Conservation (phyloP, 1,140 invertebrate species). For the Penaeus chinensis region DNA sequence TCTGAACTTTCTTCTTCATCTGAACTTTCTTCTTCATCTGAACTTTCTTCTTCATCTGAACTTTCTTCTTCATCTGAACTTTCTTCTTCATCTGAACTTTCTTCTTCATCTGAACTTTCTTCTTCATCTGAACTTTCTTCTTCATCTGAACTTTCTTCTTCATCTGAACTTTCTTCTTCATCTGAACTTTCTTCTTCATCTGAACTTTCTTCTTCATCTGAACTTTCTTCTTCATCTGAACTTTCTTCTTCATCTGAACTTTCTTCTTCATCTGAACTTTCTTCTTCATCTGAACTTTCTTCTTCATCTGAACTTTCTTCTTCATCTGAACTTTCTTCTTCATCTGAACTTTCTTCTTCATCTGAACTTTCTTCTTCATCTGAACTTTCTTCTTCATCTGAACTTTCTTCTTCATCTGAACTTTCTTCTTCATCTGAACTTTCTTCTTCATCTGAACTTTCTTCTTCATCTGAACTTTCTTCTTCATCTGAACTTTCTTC, state of each 20-base stretch:
- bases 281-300: not conserved
- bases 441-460: conserved; percentile 7
- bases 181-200: not conserved
- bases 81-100: not conserved
- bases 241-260: not conserved
- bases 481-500: not conserved
- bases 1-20: not conserved
- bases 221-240: not conserved
- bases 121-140: conserved; percentile 6
- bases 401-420: not conserved
- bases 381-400: not conserved
- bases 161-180: not conserved
- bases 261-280: not conserved
- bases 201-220: not conserved
- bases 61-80: not conserved
- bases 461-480: not conserved
- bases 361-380: not conserved
- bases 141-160: not conserved
- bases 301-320: not conserved
- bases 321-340: not conserved
- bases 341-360: not conserved
- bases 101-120: not conserved
- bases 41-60: not conserved
- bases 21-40: not conserved
- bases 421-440: not conserved